Evolutionary conservation across 2,113 vertebrate species (phyloP).

Genomic region (Daubentonia madagascariensis): DNA sequence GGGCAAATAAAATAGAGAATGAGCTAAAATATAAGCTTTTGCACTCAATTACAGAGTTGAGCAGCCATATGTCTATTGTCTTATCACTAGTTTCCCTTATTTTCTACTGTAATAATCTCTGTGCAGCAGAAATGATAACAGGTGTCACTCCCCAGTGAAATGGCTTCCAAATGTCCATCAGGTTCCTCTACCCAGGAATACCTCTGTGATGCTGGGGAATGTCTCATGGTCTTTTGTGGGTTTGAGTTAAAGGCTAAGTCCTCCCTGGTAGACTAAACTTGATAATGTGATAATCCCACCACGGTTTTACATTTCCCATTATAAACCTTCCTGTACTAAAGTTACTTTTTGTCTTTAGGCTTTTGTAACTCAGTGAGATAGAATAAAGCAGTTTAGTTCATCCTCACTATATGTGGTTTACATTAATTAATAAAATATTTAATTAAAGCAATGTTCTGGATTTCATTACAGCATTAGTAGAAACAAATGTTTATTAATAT

Average conservation of each 20-base stretch:
- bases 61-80: background rate
- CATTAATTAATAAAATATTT: constrained; percentile 28
- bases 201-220: background rate
- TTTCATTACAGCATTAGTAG: background rate
- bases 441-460: constrained; percentile 16
- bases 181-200: background rate
- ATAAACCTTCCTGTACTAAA: background rate
- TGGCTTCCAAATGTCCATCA: background rate
- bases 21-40: background rate
- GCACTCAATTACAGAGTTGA: background rate
- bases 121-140: background rate
- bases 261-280: background rate
- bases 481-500: background rate
- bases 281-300: background rate
- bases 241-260: background rate
- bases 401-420: background rate
- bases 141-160: background rate
- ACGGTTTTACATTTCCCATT: background rate
- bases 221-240: background rate
- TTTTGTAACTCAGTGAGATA: background rate
- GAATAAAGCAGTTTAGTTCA: background rate
- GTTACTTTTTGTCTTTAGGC: background rate
- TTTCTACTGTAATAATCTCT: background rate
- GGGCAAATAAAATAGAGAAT: background rate
- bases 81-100: background rate